Base-by-base conservation (phyloP, 2,888 invertebrate species). In the Noctua janthina region DNA sequence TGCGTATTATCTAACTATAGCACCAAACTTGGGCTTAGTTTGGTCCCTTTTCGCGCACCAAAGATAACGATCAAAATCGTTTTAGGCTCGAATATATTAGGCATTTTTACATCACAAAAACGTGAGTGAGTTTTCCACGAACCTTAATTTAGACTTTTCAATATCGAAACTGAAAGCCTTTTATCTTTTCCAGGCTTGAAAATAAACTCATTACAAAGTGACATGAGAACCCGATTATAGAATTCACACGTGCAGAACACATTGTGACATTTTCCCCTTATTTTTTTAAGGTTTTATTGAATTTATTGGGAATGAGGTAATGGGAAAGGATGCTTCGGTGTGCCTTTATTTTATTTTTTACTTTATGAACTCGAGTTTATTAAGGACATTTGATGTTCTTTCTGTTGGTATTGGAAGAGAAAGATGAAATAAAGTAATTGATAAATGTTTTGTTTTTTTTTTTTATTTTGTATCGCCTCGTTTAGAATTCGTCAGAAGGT, bases 171-270 rank as follows among this genome's bases (percentile, higher is more conserved):
- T 78, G 81, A 87, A 88, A 90, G 84, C 88, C 89, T 92, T 92
- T 92, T 92, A 91, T 91, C 89, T 90, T 87, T 82, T 74, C 74
- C 74, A 79, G 79, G 76, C 82, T 74, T 82, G 87, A 87, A 89
- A 92, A 91, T 91, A 92, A 92, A 91, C 90, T 91, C 90, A 92
- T 92, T 92, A 92, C 90, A 80, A 86, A 88, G 90, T 90, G 91
- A 91, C 90, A 89, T 85, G 90, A 89, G 90, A 91, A 85, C 86
- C 81, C 86, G 87, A 90, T 87, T 89, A 86, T 85, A 84, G 81
- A 84, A 87, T 87, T 88, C 85, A 80, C 86, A 87, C 84, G 82
- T 81, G 81, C 81, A 78, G 87, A 86, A 79, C 82, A 78, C 88
- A 79, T 78, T 79, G 76, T 85, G 78, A 76, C 74, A 67, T 75